phyloP scores from a whole-genome alignment of 2,797 vertebrate species.

The Telmatherina bonti region DNA sequence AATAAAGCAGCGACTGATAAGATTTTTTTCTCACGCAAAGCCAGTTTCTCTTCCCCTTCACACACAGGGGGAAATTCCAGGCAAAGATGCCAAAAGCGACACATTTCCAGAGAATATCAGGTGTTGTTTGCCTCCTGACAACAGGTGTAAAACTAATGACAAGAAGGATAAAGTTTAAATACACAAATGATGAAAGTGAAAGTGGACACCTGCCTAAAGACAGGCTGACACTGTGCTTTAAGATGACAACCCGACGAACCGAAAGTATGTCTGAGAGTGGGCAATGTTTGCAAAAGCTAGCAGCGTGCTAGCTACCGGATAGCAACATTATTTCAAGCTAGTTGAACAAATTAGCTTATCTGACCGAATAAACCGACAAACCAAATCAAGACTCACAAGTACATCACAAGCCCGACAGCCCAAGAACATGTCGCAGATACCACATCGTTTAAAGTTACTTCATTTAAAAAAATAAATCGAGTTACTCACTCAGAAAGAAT shows the following conservation, averaged over 20 bases:
- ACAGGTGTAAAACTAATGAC: conserved; percentile 60
- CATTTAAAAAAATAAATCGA: conserved; percentile 73
- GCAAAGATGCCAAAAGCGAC: not conserved
- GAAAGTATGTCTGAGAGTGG: conserved; percentile 38
- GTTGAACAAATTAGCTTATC: conserved; percentile 18
- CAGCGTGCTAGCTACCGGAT: conserved; percentile 70
- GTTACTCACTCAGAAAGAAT: conserved; percentile 89
- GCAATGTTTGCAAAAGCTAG: conserved; percentile 57
- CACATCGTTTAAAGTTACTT: conserved; percentile 42
- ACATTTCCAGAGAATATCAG: conserved; percentile 29
- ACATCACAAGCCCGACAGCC: conserved; percentile 1
- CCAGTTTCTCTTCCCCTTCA: conserved; percentile 15
- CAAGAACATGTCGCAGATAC: conserved; percentile 23
- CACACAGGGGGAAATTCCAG: not conserved
- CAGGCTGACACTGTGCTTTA: not conserved
- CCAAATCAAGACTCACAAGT: conserved; percentile 9
- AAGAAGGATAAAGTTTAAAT: conserved; percentile 32
- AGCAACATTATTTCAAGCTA: conserved; percentile 41
- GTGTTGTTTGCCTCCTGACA: conserved; percentile 22
- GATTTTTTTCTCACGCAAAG: not conserved
- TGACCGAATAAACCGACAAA: conserved; percentile 38
- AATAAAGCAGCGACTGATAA: not conserved
- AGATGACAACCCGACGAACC: conserved; percentile 44
- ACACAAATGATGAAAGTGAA: conserved; percentile 61
- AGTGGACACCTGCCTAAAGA: conserved; percentile 25